Evolutionary conservation across 2,797 vertebrate genomes (phyloP).

Genomic region (Coregonus ussuriensis): DNA sequence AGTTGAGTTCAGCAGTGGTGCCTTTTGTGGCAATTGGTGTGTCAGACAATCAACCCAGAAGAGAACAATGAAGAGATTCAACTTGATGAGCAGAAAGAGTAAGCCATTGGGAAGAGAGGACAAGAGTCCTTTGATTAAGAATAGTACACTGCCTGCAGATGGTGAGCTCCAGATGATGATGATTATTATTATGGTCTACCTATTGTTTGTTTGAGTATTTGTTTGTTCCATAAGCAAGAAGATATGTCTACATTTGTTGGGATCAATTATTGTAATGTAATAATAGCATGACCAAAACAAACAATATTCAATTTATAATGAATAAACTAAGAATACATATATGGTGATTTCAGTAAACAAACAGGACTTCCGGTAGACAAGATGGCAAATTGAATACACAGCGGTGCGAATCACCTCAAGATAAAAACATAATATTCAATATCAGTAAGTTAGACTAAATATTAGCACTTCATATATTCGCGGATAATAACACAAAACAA

Average conservation of each 20-base stretch:
- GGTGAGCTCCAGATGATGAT: not conserved
- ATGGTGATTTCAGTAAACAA: too few relatives aligned
- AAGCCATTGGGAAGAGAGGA: not conserved
- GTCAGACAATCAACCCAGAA: not conserved
- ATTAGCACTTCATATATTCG: too few relatives aligned
- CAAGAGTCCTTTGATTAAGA: not conserved
- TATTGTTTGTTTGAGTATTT: not conserved
- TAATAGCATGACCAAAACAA: not conserved
- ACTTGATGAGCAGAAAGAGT: not conserved
- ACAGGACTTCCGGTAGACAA: too few relatives aligned
- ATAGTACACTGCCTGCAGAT: not conserved
- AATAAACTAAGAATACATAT: not conserved
- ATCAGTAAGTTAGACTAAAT: too few relatives aligned
- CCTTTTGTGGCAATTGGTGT: not conserved
- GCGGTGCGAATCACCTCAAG: too few relatives aligned
- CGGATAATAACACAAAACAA: too few relatives aligned
- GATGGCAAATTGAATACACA: too few relatives aligned
- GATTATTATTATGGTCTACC: not conserved
- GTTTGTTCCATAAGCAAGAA: not conserved
- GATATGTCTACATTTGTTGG: not conserved
- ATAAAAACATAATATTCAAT: too few relatives aligned
- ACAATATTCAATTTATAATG: not conserved
- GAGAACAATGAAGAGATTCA: not conserved
- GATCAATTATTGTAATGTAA: not conserved
- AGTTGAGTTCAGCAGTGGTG: not conserved